Percentiles rank a stretch among this genome's conserved stretches.
phyloP scores from a whole-genome alignment of 2,113 vertebrate species.

The Oryzias melastigma region DNA sequence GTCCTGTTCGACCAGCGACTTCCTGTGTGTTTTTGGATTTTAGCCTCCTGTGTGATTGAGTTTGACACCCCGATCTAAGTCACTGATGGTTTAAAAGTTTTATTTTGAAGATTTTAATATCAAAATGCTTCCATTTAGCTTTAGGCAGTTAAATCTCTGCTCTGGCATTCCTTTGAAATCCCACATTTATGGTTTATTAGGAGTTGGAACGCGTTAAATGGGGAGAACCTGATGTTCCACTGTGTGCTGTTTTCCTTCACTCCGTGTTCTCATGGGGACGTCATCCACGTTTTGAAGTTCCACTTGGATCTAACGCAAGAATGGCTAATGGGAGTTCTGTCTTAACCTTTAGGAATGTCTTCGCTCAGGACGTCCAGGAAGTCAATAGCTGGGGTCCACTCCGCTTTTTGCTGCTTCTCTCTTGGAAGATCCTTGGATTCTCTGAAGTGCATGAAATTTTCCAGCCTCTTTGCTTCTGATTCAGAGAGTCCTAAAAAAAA shows the following conservation, averaged over 20 bases:
- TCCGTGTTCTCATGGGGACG: background rate
- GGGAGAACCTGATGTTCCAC: background rate
- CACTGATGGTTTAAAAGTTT: too few species aligned
- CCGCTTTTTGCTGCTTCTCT: constrained; percentile 77
- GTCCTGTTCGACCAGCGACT: too few species aligned
- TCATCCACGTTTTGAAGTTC: background rate
- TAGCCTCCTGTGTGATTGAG: too few species aligned
- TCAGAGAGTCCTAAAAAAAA: constrained; percentile 82
- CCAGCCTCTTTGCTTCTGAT: constrained; percentile 82
- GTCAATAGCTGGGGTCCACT: constrained; percentile 86
- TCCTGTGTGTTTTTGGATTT: too few species aligned
- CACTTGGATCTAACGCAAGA: background rate
- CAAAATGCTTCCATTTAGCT: background rate
- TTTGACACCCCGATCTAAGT: too few species aligned
- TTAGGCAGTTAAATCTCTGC: constrained; percentile 6
- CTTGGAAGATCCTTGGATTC: constrained; percentile 79
- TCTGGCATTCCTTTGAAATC: background rate
- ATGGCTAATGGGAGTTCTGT: background rate
- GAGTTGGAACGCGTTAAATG: constrained; percentile 2
- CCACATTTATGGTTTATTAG: constrained; percentile 1
- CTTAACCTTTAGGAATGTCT: constrained; percentile 87
- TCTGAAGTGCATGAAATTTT: constrained; percentile 88
- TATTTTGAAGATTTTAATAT: background rate
- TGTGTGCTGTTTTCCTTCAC: background rate
- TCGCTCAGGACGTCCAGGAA: constrained; percentile 89